phyloP scores from a whole-genome alignment of 1,140 invertebrate genomes.

The Drosophila hydei region DNA sequence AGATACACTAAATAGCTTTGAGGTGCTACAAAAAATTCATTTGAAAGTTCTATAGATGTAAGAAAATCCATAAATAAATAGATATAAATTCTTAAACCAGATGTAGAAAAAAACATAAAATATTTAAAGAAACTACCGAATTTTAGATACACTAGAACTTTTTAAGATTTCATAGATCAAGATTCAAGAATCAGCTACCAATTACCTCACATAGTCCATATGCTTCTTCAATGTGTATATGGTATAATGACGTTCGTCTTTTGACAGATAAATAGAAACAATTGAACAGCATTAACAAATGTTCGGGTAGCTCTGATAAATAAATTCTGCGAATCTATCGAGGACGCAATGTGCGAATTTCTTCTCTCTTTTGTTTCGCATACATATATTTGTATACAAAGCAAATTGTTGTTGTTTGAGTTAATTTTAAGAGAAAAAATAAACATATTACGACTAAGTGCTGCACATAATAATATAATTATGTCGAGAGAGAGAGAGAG shows the following conservation, averaged over 20 bases:
- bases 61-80: too few species aligned
- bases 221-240: too few species aligned
- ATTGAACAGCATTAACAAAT: slow-evolving; percentile 71
- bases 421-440: slow-evolving; percentile 57
- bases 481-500: slow-evolving; percentile 26
- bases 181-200: too few species aligned
- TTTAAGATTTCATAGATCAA: too few species aligned
- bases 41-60: too few species aligned
- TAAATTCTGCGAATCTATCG: slow-evolving; percentile 72
- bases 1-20: too few species aligned
- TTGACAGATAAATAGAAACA: slow-evolving; percentile 60
- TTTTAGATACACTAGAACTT: slow-evolving; percentile 9
- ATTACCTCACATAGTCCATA: too few species aligned
- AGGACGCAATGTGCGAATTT: slow-evolving; percentile 58
- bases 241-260: slow-evolving; percentile 42
- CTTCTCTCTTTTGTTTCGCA: slow-evolving; percentile 3
- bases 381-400: background rate
- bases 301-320: slow-evolving; percentile 66
- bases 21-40: too few species aligned
- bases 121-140: too few species aligned
- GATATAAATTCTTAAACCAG: too few species aligned
- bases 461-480: slow-evolving; percentile 37
- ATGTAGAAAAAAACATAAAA: too few species aligned
- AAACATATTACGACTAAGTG: slow-evolving; percentile 45
- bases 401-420: slow-evolving; percentile 29